Percentiles rank a stretch among this genome's conserved stretches.
Evolutionary conservation across 1,140 invertebrate genomes (phyloP).

Genomic region (Plectrocnemia conspersa): DNA sequence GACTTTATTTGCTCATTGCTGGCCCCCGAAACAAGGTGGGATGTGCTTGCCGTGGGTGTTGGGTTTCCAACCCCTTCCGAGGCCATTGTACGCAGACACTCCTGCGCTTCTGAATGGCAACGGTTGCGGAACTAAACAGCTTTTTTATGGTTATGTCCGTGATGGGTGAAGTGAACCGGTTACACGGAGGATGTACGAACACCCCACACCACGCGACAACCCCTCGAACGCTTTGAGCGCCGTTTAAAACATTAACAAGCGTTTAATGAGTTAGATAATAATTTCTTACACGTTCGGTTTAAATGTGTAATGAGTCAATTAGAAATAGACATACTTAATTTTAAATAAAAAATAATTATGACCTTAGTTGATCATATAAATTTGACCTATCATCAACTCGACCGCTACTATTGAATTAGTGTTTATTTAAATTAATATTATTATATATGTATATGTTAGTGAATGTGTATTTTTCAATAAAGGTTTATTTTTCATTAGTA

Average conservation of each 20-base stretch:
- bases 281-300: no score
- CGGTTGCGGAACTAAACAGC: conserved; percentile 29
- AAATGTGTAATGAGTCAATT: no score
- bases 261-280: no score
- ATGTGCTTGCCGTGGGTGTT: conserved; percentile 2
- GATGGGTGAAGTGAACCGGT: conserved; percentile 24
- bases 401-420: no score
- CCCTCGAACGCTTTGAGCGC: conserved; percentile 21
- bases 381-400: no score
- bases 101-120: conserved; percentile 13
- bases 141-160: conserved; percentile 31
- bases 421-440: no score
- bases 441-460: no score
- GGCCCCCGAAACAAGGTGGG: conserved; percentile 9
- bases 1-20: conserved; percentile 6
- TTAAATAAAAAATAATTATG: no score
- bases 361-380: no score
- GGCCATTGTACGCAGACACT: conserved; percentile 12
- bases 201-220: not conserved
- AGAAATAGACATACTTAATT: no score
- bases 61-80: not conserved
- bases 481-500: no score
- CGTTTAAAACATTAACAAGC: conserved; percentile 28
- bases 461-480: no score
- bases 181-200: not conserved